Evolutionary conservation across 1,140 invertebrate species (phyloP).

Genomic region (Aradophagus sp.): DNA sequence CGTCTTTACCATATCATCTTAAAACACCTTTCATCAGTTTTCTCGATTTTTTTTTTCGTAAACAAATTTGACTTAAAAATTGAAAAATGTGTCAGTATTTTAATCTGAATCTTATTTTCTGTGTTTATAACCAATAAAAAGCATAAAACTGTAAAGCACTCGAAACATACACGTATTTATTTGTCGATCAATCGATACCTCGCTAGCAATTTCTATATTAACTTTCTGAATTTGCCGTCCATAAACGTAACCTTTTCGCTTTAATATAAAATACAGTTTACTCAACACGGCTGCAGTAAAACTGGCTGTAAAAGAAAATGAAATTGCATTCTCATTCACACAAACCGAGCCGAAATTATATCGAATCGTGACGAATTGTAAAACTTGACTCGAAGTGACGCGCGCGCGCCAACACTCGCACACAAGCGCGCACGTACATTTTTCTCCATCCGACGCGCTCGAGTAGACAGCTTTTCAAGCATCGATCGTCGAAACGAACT

Average conservation of each 20-base stretch:
- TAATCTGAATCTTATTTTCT: too few relatives aligned
- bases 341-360: conserved; percentile 29
- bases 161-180: too few relatives aligned
- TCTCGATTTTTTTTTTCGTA: too few relatives aligned
- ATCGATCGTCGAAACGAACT: conserved; percentile 35
- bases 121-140: too few relatives aligned
- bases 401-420: conserved; percentile 13
- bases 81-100: too few relatives aligned
- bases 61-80: too few relatives aligned
- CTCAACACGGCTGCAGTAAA: conserved; percentile 9
- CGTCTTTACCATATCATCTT: too few relatives aligned
- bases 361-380: conserved; percentile 46
- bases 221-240: too few relatives aligned
- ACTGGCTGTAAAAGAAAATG: conserved; percentile 26
- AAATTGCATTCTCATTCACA: conserved; percentile 33
- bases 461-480: conserved; percentile 47
- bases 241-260: conserved; percentile 1
- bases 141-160: too few relatives aligned
- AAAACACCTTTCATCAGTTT: too few relatives aligned
- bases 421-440: conserved; percentile 8
- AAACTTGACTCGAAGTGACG: conserved; percentile 42
- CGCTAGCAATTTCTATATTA: too few relatives aligned
- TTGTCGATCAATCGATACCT: too few relatives aligned
- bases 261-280: conserved; percentile 4
- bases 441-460: conserved; percentile 36